phyloP scores from a whole-genome alignment of 2,113 vertebrate species.

The Alligator sinensis region DNA sequence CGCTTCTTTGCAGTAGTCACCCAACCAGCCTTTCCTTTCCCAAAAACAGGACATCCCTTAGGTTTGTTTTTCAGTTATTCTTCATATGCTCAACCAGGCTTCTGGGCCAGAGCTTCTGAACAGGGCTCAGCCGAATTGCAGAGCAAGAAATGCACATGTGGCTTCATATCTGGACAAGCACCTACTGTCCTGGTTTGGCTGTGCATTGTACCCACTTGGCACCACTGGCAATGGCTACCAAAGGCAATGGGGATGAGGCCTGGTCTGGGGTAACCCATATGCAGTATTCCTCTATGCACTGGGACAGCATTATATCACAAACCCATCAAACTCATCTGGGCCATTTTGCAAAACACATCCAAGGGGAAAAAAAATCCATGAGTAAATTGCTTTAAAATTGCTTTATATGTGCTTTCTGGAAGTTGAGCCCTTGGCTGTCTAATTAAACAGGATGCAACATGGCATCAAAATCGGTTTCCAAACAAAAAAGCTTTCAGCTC shows the following conservation, averaged over 20 bases:
- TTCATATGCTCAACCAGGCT: background rate
- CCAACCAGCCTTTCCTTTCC: background rate
- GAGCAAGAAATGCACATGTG: background rate
- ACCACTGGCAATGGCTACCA: background rate
- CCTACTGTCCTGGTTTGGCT: background rate
- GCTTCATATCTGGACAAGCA: background rate
- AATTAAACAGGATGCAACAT: constrained; percentile 73
- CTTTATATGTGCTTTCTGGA: background rate
- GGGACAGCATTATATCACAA: constrained; percentile 17
- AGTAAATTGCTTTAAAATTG: constrained; percentile 51
- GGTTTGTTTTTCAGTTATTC: background rate
- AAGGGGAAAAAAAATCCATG: background rate
- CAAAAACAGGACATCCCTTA: background rate
- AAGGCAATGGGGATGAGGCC: background rate
- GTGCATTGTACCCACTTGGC: background rate
- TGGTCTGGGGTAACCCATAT: background rate
- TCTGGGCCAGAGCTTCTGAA: background rate
- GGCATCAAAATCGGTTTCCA: constrained; percentile 66
- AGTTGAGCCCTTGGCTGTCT: constrained; percentile 18
- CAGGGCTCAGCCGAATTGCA: background rate
- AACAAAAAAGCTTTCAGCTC: constrained; percentile 67
- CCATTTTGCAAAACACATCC: constrained; percentile 14
- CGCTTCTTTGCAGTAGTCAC: background rate
- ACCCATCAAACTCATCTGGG: background rate
- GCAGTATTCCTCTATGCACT: background rate